phyloP scores from a whole-genome alignment of 1,140 invertebrate genomes.

The Gerris buenoi region DNA sequence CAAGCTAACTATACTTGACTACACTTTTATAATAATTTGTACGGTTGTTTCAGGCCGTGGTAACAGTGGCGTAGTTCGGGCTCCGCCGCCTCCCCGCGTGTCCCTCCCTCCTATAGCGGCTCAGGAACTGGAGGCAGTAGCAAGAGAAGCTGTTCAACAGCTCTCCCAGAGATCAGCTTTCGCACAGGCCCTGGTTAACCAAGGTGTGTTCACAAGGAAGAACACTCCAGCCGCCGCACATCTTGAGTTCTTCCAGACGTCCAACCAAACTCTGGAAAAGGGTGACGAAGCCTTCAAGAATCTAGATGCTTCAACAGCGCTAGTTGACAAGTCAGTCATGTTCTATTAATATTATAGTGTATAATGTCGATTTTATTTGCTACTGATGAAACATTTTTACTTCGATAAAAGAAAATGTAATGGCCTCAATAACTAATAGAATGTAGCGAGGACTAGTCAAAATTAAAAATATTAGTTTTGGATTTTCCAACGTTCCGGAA shows the following conservation, averaged over 20 bases:
- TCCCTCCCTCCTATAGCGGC: conserved; percentile 25
- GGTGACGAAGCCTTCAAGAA: conserved; percentile 30
- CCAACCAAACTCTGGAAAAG: conserved; percentile 28
- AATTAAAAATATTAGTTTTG: too few relatives aligned
- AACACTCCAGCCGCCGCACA: conserved; percentile 29
- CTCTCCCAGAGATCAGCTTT: conserved; percentile 24
- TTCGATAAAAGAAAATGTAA: too few relatives aligned
- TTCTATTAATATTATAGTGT: not conserved
- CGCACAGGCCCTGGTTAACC: conserved; percentile 22
- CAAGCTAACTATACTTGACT: too few relatives aligned
- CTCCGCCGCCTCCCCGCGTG: conserved; percentile 28
- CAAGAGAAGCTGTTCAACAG: conserved; percentile 20
- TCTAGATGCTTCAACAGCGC: conserved; percentile 29
- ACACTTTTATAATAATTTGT: too few relatives aligned
- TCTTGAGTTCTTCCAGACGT: conserved; percentile 33
- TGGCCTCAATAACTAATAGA: too few relatives aligned
- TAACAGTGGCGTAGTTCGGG: conserved; percentile 27
- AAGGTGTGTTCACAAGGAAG: conserved; percentile 27
- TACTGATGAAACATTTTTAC: too few relatives aligned
- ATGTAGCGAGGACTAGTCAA: too few relatives aligned
- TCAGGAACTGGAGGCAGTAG: conserved; percentile 25
- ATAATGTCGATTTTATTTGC: not conserved
- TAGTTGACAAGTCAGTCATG: conserved; percentile 31
- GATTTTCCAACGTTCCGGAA: too few relatives aligned
- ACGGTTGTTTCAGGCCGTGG: too few relatives aligned